These are phyloP conservation scores for Apis mellifera DNA, from an alignment of 1,140 invertebrate genomes.

Conservation along the genomic window Amel_HAv3.1 CM009938.2:1166501-1167000, in stretches of 20 bases:
- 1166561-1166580: conserved; percentile 9
- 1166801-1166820: conserved; percentile 25
- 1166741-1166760: conserved; percentile 23
- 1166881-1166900: neutral
- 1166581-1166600: conserved; percentile 4
- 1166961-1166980: conserved; percentile 9
- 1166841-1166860: conserved; percentile 14
- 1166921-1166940: neutral
- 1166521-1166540: neutral
- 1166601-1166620: neutral
- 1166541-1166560: conserved; percentile 18
- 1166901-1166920: neutral
- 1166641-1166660: conserved; percentile 17
- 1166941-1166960: neutral
- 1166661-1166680: conserved; percentile 36
- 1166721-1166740: neutral
- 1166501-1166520: neutral
- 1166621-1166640: conserved; percentile 19
- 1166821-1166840: conserved; percentile 31
- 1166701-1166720: neutral
- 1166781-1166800: conserved; percentile 29
- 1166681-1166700: neutral
- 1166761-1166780: conserved; percentile 37
- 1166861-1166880: neutral
- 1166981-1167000: neutral